A percentile compares a stretch with the other conserved stretches of the same genome.
Evolutionary conservation across 2,888 invertebrate genomes (phyloP).

Genomic region (Oscheius onirici): DNA sequence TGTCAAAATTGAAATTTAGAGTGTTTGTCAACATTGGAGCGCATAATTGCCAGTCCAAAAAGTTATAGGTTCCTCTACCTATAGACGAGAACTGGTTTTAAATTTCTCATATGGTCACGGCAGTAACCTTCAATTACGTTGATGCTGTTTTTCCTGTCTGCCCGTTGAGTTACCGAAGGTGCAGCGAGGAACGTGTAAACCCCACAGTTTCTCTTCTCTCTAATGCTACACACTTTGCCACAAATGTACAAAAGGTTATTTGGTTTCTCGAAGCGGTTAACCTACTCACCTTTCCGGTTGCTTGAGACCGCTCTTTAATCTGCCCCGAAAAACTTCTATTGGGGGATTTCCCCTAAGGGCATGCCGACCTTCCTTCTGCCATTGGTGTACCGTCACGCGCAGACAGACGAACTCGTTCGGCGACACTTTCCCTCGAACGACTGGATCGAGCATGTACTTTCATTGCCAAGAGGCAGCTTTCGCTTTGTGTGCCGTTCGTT

Average conservation of each 20-base stretch:
- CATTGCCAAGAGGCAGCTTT: constrained; percentile 26
- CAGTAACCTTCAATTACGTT: neutral
- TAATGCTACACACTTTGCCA: too few relatives aligned
- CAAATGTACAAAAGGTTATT: too few relatives aligned
- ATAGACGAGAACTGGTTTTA: neutral
- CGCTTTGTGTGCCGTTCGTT: neutral
- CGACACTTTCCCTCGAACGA: constrained; percentile 19
- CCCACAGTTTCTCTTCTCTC: too few relatives aligned
- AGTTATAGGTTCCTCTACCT: neutral
- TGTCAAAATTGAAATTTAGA: too few relatives aligned
- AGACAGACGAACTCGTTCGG: constrained; percentile 30
- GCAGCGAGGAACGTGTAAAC: too few relatives aligned
- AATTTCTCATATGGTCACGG: constrained; percentile 5
- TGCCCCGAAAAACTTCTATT: neutral
- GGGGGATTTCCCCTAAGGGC: neutral
- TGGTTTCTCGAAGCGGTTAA: too few relatives aligned
- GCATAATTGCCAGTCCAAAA: neutral
- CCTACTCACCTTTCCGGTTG: too few relatives aligned
- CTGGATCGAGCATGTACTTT: constrained; percentile 24
- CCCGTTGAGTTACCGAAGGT: too few relatives aligned
- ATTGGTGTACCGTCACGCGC: constrained; percentile 6
- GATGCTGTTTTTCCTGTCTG: too few relatives aligned
- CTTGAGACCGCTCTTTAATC: neutral
- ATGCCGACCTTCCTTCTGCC: constrained; percentile 23
- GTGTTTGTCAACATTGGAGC: neutral